phyloP scores from a whole-genome alignment of 2,113 vertebrate genomes.

The Sinocyclocheilus anshuiensis region DNA sequence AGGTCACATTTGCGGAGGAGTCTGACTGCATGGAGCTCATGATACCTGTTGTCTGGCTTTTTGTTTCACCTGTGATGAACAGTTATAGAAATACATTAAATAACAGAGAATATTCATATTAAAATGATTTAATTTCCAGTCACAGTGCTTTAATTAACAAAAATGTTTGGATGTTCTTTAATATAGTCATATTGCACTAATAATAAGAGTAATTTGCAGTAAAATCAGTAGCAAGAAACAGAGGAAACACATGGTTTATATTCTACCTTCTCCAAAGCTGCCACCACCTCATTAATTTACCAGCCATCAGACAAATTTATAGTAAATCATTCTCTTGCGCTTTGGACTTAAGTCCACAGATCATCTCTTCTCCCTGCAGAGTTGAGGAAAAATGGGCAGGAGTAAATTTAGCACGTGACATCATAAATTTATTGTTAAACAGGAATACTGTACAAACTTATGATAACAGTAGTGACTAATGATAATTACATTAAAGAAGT shows the following conservation, averaged over 20 bases:
- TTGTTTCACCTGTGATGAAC: constrained; percentile 5
- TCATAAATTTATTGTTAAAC: neutral
- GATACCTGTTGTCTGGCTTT: neutral
- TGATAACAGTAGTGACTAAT: no score
- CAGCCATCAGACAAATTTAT: constrained; percentile 21
- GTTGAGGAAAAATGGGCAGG: neutral
- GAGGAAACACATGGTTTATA: neutral
- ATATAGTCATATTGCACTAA: neutral
- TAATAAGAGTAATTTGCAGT: neutral
- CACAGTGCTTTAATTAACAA: neutral
- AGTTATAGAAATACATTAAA: neutral
- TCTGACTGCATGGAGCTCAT: neutral
- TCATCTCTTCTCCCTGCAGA: constrained; percentile 16
- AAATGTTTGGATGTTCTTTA: neutral
- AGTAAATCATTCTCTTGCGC: neutral
- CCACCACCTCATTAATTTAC: neutral
- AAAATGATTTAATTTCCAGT: neutral
- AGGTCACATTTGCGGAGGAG: constrained; percentile 5
- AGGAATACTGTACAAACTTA: neutral
- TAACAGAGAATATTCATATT: neutral
- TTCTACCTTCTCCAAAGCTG: constrained; percentile 19
- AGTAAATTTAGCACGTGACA: neutral
- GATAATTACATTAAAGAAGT: no score
- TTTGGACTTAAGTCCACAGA: neutral
- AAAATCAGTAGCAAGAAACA: neutral